Conservation (phyloP, 2,888 invertebrate genomes). For the Drosophila limbata region DNA sequence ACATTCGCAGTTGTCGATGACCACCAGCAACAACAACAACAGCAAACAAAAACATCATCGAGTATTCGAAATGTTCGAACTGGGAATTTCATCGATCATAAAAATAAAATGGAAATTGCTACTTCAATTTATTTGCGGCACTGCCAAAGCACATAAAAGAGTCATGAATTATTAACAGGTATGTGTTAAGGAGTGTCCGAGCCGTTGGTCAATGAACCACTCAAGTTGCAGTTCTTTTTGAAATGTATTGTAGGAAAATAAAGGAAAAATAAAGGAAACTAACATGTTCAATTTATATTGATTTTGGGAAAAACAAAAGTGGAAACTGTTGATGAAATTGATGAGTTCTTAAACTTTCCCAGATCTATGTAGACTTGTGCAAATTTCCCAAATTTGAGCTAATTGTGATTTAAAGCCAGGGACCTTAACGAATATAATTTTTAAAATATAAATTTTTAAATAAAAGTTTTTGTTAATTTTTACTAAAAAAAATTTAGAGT, state of each 20-base stretch:
- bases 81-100: conserved; percentile 85
- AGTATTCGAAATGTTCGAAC: conserved; percentile 72
- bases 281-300: conserved; percentile 9
- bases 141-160: conserved; percentile 62
- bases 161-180: conserved; percentile 76
- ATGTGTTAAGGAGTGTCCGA: conserved; percentile 56
- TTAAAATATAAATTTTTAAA: too few relatives aligned
- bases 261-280: conserved; percentile 2
- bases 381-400: too few relatives aligned
- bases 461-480: too few relatives aligned
- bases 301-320: conserved; percentile 7
- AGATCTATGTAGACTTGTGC: too few relatives aligned
- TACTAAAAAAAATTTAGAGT: too few relatives aligned
- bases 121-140: conserved; percentile 78
- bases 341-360: too few relatives aligned
- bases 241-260: neutral
- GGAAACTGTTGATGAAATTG: neutral
- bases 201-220: conserved; percentile 46
- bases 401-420: too few relatives aligned
- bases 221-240: conserved; percentile 7
- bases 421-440: too few relatives aligned
- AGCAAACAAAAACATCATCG: conserved; percentile 22
- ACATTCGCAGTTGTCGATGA: conserved; percentile 50
- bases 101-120: conserved; percentile 82
- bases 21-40: conserved; percentile 22